Evolutionary conservation across 1,140 invertebrate species (phyloP).

Genomic region (Tetraneura akinire): DNA sequence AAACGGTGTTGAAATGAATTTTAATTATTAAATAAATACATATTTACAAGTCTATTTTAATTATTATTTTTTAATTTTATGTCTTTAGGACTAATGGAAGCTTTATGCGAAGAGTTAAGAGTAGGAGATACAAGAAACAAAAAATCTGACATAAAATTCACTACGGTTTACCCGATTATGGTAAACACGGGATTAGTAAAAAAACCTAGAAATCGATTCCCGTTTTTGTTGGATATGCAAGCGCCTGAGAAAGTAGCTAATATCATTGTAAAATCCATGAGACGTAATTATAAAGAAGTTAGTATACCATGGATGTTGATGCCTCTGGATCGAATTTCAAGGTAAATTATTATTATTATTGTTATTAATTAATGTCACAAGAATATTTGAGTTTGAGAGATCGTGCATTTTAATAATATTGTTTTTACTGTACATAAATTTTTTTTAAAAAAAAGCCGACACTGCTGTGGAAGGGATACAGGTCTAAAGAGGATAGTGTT

Average conservation of each 20-base stretch:
- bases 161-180: conserved; percentile 79
- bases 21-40: too few relatives aligned
- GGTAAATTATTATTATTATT: conserved; percentile 52
- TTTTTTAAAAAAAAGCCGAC: too few relatives aligned
- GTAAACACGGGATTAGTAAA: conserved; percentile 82
- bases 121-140: conserved; percentile 58
- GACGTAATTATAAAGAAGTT: conserved; percentile 62
- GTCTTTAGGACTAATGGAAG: conserved; percentile 68
- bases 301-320: conserved; percentile 62
- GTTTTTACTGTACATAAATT: too few relatives aligned
- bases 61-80: too few relatives aligned
- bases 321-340: conserved; percentile 59
- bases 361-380: too few relatives aligned
- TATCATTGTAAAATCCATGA: conserved; percentile 68
- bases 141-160: conserved; percentile 67
- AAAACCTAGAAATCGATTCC: conserved; percentile 72
- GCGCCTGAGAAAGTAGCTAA: conserved; percentile 67
- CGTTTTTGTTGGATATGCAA: conserved; percentile 67
- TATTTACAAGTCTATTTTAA: too few relatives aligned
- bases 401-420: too few relatives aligned
- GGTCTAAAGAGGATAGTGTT: too few relatives aligned
- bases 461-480: too few relatives aligned
- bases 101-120: conserved; percentile 71
- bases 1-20: too few relatives aligned
- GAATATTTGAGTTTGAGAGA: too few relatives aligned